Conservation (phyloP, 2,113 vertebrate species). For the Benitochromis conjunctus region DNA sequence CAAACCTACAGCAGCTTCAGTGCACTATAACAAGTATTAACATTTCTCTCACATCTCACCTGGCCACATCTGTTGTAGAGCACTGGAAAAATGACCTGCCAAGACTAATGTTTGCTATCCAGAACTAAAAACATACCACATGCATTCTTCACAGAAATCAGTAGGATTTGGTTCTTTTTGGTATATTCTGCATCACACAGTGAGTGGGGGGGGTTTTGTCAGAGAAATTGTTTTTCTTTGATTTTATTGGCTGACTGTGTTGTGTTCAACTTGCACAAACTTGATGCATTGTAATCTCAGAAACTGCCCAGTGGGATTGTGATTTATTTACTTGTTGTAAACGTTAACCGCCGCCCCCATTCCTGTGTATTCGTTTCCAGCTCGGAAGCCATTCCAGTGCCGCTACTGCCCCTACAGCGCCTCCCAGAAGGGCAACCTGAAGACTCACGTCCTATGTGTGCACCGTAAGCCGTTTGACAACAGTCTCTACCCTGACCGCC, state of each 20-base stretch:
- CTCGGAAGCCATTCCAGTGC: slow-evolving; percentile 91
- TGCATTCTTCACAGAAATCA: background rate
- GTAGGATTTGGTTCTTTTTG: background rate
- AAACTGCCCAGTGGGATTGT: background rate
- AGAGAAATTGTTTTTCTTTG: background rate
- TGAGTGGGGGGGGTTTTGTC: background rate
- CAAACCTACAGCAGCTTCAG: background rate
- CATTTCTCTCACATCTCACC: background rate
- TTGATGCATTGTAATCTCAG: background rate
- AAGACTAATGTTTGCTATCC: background rate
- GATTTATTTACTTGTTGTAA: background rate
- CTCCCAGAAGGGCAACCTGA: slow-evolving; percentile 96
- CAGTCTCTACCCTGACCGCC: slow-evolving; percentile 92
- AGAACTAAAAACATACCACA: background rate
- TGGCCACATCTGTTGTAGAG: slow-evolving; percentile 7
- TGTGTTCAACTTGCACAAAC: background rate
- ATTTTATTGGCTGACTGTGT: background rate
- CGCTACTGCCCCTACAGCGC: slow-evolving; percentile 93
- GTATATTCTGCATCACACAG: background rate
- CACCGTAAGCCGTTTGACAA: slow-evolving; percentile 97
- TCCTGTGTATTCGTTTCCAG: slow-evolving; percentile 58
- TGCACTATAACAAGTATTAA: background rate
- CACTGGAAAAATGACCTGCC: background rate
- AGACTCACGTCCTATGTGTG: slow-evolving; percentile 94
- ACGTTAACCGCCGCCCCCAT: background rate